Evolutionary conservation across 2,113 vertebrate genomes (phyloP).

Genomic region (Python bivittatus): DNA sequence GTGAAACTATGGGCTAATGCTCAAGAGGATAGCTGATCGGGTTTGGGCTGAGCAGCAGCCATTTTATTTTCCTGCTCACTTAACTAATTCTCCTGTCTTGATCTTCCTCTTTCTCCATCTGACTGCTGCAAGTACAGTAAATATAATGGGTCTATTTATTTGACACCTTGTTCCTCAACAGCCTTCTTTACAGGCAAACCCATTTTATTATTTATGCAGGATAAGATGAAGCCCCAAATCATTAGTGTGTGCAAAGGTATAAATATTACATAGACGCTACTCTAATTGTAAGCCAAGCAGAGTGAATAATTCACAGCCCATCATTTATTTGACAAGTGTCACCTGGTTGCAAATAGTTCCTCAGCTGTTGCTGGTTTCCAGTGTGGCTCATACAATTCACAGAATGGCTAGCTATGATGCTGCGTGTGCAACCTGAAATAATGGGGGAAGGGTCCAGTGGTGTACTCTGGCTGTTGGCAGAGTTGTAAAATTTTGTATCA

Average conservation of each 20-base stretch:
- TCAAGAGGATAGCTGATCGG: no score
- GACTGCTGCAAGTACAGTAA: neutral
- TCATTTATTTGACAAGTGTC: slow-evolving; percentile 50
- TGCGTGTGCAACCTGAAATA: no score
- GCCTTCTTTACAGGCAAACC: neutral
- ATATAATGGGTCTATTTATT: neutral
- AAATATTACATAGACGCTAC: slow-evolving; percentile 24
- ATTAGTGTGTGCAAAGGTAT: slow-evolving; percentile 3
- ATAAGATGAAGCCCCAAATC: neutral
- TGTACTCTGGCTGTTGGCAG: no score
- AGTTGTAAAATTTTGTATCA: no score
- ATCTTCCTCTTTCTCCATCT: neutral
- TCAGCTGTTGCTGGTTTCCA: slow-evolving; percentile 44
- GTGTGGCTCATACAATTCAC: no score
- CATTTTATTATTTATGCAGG: neutral
- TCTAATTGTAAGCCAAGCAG: slow-evolving; percentile 44
- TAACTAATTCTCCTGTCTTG: neutral
- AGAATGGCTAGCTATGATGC: no score
- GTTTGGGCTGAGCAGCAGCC: no score
- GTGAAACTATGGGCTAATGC: no score
- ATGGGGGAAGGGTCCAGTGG: no score
- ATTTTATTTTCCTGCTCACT: no score
- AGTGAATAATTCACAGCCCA: slow-evolving; percentile 25
- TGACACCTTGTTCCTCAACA: neutral
- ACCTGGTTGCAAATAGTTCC: slow-evolving; percentile 33